Percentiles rank a stretch among this genome's conserved stretches.
Evolutionary conservation across 2,113 vertebrate species (phyloP).

Genomic region (Panurus biarmicus): DNA sequence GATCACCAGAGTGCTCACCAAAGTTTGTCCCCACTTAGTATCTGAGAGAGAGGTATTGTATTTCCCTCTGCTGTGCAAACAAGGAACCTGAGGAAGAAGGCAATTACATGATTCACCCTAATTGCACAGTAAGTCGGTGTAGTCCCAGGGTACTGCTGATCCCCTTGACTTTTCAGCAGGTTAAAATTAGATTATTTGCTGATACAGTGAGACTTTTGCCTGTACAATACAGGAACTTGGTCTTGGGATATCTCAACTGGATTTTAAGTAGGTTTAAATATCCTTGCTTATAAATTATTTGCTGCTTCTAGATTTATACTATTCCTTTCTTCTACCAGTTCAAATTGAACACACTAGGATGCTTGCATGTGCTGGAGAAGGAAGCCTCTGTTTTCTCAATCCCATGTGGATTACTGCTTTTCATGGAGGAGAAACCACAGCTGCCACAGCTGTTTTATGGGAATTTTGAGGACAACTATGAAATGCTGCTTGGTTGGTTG

Average conservation of each 20-base stretch:
- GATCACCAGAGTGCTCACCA: neutral
- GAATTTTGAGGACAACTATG: neutral
- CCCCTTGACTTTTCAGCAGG: neutral
- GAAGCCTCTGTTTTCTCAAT: neutral
- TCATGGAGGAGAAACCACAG: neutral
- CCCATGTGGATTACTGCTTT: neutral
- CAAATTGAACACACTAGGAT: neutral
- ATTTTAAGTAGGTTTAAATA: neutral
- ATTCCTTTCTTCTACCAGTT: neutral
- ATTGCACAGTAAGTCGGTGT: neutral
- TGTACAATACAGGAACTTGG: neutral
- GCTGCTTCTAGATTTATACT: neutral
- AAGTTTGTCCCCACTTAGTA: neutral
- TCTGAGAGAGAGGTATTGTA: neutral
- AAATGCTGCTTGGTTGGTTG: neutral
- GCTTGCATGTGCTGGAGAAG: neutral
- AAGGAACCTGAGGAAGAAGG: neutral
- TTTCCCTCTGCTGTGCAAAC: conserved; percentile 6
- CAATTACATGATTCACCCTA: conserved; percentile 11
- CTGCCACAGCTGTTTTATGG: neutral
- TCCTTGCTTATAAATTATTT: neutral
- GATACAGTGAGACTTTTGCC: neutral
- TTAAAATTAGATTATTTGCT: neutral
- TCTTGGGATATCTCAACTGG: neutral
- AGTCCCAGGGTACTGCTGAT: neutral